Base-by-base conservation (phyloP, 2,888 invertebrate species). In the Andrena haemorrhoa region DNA sequence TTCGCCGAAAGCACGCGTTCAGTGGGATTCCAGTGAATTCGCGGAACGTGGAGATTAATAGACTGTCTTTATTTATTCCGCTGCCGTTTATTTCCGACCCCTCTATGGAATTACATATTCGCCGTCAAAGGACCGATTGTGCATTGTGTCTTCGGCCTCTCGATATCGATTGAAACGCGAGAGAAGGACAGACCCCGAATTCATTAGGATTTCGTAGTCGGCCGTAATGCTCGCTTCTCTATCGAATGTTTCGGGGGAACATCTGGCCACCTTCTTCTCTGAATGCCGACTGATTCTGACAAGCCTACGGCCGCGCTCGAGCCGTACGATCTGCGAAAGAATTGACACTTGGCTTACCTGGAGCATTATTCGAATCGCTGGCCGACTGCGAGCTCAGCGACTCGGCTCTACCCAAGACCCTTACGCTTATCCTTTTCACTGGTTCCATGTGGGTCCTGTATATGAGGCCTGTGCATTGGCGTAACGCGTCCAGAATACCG, bases 351-450 rank as follows among this genome's bases (percentile, higher is more conserved):
- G 47, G 70, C 53, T 56, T 81, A 82, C 74, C 81, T 70, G 81
- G 26, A 71, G 41, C 65, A 66, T 75, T 61, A 63, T 63, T 68
- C 63, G 56, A 75, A 41, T 82, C 49, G n/a, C 10, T 61, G 26
- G 29, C 4, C 64, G 33, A 70, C 33, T 71, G 80, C 58, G 58
- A 80, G 56, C 51, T 23, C 79, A 16, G 26, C 35, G n/a, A 58
- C 47, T 26, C 20, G 63, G 23, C 70, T 23, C 23, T 53, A 58
- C 49, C 72, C 58, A 56, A 82, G 71, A 71, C 75, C 66, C 66
- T 71, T 68, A 8, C 71, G 74, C 82, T 75, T 82, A 82, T 82
- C 71, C 82, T 82, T 82, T 82, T 82, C 71, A 82, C 75, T 61
- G 56, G 75, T 71, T 75, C 82, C 63, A 82, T 75, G 74, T 74